Evolutionary conservation across 1,140 invertebrate species (phyloP).

Genomic region (Zaprionus nigranus): DNA sequence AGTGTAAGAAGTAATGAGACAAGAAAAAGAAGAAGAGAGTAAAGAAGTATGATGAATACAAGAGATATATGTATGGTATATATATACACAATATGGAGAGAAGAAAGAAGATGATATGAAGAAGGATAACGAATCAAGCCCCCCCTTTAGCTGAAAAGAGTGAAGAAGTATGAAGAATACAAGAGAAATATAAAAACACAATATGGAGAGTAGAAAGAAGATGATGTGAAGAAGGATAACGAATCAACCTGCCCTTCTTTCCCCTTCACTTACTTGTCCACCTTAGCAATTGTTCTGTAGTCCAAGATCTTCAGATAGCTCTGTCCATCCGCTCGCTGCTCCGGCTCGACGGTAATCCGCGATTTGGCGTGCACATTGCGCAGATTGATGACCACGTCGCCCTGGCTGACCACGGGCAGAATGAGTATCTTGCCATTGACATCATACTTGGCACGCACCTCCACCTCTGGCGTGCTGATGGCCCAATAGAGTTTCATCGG

Average conservation of each 20-base stretch:
- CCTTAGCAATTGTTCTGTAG: constrained; percentile 42
- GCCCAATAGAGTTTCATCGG: constrained; percentile 45
- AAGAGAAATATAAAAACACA: too few species aligned
- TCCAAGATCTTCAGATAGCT: constrained; percentile 58
- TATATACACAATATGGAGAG: too few species aligned
- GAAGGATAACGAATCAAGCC: too few species aligned
- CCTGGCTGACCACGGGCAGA: constrained; percentile 56
- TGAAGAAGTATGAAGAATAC: too few species aligned
- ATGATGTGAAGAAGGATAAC: background rate
- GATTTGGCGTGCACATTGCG: constrained; percentile 27
- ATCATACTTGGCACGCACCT: constrained; percentile 61
- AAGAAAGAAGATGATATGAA: too few species aligned
- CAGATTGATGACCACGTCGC: constrained; percentile 39
- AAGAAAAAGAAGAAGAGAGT: too few species aligned
- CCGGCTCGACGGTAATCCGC: constrained; percentile 36
- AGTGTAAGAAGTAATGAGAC: too few species aligned
- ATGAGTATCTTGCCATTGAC: constrained; percentile 62
- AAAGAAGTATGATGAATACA: too few species aligned
- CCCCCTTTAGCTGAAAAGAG: too few species aligned
- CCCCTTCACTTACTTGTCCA: constrained; percentile 41
- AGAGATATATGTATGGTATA: too few species aligned
- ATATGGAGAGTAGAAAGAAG: background rate
- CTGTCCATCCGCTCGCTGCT: constrained; percentile 47
- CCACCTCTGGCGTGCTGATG: constrained; percentile 17
- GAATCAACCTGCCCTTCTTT: too few species aligned